Evolutionary conservation across 2,888 invertebrate genomes (phyloP).

Genomic region (Nipponacmea schrenckii): DNA sequence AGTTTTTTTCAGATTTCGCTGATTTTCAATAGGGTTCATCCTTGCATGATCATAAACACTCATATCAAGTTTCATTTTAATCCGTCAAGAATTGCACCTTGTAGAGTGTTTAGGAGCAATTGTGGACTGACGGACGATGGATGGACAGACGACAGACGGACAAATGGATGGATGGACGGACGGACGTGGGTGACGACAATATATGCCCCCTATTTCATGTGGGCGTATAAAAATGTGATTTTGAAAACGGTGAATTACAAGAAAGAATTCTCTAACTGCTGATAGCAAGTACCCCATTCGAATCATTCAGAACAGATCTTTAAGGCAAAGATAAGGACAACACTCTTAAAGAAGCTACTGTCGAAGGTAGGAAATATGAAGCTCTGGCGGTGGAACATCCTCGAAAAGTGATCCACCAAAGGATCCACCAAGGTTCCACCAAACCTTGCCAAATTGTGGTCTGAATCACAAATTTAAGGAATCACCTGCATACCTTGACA

Average conservation of each 20-base stretch:
- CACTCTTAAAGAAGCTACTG: conserved; percentile 10
- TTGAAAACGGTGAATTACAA: conserved; percentile 9
- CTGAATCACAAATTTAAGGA: conserved; percentile 13
- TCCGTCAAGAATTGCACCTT: too few species aligned
- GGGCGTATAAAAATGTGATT: conserved; percentile 30
- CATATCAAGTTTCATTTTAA: too few species aligned
- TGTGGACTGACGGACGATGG: too few species aligned
- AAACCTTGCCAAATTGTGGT: conserved; percentile 19
- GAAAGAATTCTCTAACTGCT: conserved; percentile 24
- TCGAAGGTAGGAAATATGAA: conserved; percentile 21
- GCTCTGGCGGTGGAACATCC: conserved; percentile 12
- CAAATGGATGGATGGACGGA: too few species aligned
- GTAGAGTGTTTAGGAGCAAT: too few species aligned
- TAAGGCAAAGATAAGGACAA: conserved; percentile 15
- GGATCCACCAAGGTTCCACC: too few species aligned
- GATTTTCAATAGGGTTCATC: too few species aligned
- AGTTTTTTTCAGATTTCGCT: too few species aligned
- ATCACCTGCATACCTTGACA: conserved; percentile 22
- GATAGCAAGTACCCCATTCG: conserved; percentile 23
- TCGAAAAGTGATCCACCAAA: not conserved
- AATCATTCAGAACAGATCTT: conserved; percentile 18
- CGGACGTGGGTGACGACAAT: too few species aligned
- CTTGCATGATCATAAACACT: too few species aligned
- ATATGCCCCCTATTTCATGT: too few species aligned
- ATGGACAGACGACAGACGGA: too few species aligned